These are phyloP conservation scores for Botia kubotai DNA, from an alignment of 2,797 vertebrate species.

Conservation along the genomic window DNA sequence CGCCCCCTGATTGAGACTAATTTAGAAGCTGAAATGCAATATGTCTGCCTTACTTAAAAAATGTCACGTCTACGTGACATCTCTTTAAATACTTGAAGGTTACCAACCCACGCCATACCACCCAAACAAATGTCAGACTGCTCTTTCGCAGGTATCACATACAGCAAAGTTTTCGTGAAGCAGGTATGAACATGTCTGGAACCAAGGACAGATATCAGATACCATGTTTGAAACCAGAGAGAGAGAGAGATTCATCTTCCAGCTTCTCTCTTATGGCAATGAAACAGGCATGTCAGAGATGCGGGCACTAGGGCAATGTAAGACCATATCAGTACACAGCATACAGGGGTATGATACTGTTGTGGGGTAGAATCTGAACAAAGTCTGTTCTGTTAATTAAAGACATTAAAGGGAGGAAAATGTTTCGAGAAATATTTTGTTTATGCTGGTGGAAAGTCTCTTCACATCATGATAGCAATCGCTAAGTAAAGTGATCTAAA, in stretches of 20 bases:
- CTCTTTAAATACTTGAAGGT: background rate
- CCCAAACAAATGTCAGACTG: slow-evolving; percentile 10
- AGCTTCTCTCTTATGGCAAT: slow-evolving; percentile 9
- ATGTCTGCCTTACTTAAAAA: too few relatives aligned
- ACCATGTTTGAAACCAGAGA: background rate
- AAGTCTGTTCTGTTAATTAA: background rate
- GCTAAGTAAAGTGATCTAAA: too few relatives aligned
- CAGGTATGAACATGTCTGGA: slow-evolving; percentile 22
- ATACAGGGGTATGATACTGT: background rate
- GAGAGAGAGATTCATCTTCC: background rate
- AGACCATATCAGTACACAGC: background rate
- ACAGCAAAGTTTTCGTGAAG: background rate
- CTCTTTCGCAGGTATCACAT: background rate
- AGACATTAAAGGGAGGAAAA: too few relatives aligned
- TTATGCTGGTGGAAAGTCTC: too few relatives aligned
- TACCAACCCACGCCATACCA: background rate
- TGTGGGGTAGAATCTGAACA: background rate
- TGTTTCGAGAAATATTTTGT: too few relatives aligned
- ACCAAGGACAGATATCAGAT: background rate
- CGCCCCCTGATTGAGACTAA: too few relatives aligned
- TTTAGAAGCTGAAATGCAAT: background rate
- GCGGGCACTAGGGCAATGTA: background rate
- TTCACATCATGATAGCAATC: too few relatives aligned
- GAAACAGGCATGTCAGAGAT: background rate
- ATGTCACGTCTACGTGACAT: background rate